These are phyloP conservation scores for Arbacia lixula DNA, from an alignment of 53 echinoderm and acorn worm species.

Conservation along the genomic window DNA sequence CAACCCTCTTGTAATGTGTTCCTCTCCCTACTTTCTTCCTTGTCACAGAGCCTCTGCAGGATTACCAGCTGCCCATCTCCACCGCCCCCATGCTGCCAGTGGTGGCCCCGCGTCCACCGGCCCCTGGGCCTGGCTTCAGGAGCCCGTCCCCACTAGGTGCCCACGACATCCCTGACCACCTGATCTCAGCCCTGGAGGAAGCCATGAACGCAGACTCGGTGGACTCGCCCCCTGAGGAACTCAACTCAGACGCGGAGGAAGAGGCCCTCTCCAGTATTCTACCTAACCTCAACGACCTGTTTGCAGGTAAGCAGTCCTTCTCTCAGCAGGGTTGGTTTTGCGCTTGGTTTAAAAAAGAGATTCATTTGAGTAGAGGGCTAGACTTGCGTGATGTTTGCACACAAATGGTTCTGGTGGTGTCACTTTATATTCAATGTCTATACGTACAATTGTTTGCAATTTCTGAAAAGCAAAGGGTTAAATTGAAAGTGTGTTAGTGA, in stretches of 20 bases:
- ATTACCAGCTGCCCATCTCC: conserved; percentile 54
- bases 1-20: no score
- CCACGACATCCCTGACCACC: conserved; percentile 63
- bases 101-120: conserved; percentile 25
- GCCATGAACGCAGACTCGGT: conserved; percentile 69
- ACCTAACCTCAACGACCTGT: conserved; percentile 77
- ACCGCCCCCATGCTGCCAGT: conserved; percentile 5
- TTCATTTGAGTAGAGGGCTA: no score
- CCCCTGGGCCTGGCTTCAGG: conserved; percentile 36
- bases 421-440: no score
- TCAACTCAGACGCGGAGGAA: conserved; percentile 81
- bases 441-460: no score
- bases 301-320: conserved; percentile 55
- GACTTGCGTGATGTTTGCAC: no score
- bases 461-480: no score
- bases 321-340: no score
- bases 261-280: conserved; percentile 80
- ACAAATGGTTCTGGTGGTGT: no score
- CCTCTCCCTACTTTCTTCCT: not conserved
- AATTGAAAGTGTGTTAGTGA: no score
- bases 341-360: no score
- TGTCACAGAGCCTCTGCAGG: conserved; percentile 47
- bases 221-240: conserved; percentile 49
- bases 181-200: conserved; percentile 82
- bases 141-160: conserved; percentile 55